Base-by-base conservation (phyloP, 2,888 invertebrate genomes). In the Adelphocoris suturalis region DNA sequence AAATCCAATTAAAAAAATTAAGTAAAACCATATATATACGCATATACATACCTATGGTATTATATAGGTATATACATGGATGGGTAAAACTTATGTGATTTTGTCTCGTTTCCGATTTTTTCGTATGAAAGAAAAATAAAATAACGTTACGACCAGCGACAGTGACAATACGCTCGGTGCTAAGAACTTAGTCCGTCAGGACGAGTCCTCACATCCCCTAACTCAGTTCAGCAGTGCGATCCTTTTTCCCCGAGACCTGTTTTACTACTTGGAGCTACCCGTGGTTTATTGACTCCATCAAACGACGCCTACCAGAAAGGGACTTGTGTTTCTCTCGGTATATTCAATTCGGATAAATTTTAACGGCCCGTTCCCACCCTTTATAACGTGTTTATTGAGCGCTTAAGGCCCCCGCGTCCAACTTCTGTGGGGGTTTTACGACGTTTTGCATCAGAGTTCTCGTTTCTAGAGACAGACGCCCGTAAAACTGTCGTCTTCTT, bases 301-400 rank as follows among this genome's bases (percentile, higher is more conserved):
- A 68, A 88, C 88, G 78, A 55, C 88, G 55, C 52, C 88, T 78
- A 88, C 76, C 46, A 68, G 86, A 57, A 85, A 85, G 78, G 55
- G 57, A 88, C 88, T 88, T 88, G 52, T 88, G 88, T 88, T 88
- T 88, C 52, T 37, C 88, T 19, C 76, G 61, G 55, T 88, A 76
- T 88, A 88, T 88, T 88, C 88, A 88, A 88, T 88, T 88, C 80
- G 28, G 88, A 88, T 88, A 88, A 78, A 88, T 88, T 88, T 88
- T 88, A 88, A 88, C 88, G 55, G 52, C 61, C 19, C 55, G n/a
- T 88, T 52, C 88, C 46, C 75, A 23, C 23, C 80, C 80, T 88
- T 88, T 78, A 88, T 88, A 88, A 88, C 88, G 88, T 88, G 88
- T 88, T 88, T 88, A 88, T 88, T 88, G 88, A 88, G 78, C 78